Base-by-base conservation (phyloP, 2,113 vertebrate species). In the Artemisiospiza belli region DNA sequence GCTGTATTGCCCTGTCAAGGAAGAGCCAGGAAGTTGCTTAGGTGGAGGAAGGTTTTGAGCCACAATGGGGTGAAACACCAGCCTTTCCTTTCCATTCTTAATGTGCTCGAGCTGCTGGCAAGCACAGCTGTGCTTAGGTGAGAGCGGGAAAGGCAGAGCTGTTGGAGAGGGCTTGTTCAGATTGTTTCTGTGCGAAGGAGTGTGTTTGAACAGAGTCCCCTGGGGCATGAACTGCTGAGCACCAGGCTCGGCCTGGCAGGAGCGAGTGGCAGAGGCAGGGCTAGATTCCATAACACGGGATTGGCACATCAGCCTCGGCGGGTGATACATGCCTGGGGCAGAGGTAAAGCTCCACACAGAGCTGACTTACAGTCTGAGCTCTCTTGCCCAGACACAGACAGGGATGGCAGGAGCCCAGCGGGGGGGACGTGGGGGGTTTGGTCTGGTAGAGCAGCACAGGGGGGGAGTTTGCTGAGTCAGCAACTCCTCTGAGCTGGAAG, bases 261-360 rank as follows among this genome's bases (percentile, higher is more conserved):
- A 75, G n/a, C 2, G 0, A 73, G 46, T 16, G 47, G 39, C 66
- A n/a, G 70, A 54, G 70, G 12, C 55, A 88, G 51, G 63, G 41
- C 41, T 47, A 0, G 16, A 51, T 81, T 78, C 10, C 1, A 1
- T 19, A 20, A 0, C 1, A 19, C 3, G 3, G 21, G 35, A 25
- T 20, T 63, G 81, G 47, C 64, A 39, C 61, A 16, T 51, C 0
- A 1, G 27, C 46, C 27, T 90, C 10, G 3, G 67, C 0, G 2
- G 54, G 41, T 28, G 14, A 17, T 43, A 12, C 0, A 2, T 63
- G 55, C 59, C 63, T 12, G 44, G 51, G 68, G 33, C 33, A 83
- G 88, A 63, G 68, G 72, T 83, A 20, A 81, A 80, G 20, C 64
- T 66, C 37, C 14, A 21, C 27, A 11, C 31, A 41, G 75, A 63